A percentile compares a stretch with the other conserved stretches of the same genome.
Evolutionary conservation across 2,888 invertebrate genomes (phyloP).

Genomic region (Acanthosepion pharaonis): DNA sequence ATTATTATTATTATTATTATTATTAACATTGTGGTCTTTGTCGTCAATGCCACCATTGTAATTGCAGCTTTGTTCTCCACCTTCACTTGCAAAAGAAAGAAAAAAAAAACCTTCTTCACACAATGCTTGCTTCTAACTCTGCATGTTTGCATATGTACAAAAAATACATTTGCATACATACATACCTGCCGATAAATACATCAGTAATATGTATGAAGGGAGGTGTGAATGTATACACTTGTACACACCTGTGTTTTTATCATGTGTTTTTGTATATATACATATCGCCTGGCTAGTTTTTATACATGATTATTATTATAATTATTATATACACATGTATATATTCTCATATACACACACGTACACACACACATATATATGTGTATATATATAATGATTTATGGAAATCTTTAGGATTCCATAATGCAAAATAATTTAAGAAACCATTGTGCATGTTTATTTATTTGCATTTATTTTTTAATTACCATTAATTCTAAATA

Average conservation of each 20-base stretch:
- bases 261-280: constrained; percentile 6
- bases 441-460: neutral
- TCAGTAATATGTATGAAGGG: neutral
- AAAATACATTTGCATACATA: neutral
- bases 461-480: neutral
- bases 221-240: neutral
- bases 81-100: neutral
- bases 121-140: neutral
- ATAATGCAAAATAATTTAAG: constrained; percentile 40
- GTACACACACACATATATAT: neutral
- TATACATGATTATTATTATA: constrained; percentile 6
- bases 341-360: neutral
- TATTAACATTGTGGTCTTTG: constrained; percentile 1
- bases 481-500: constrained; percentile 2
- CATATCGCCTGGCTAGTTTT: constrained; percentile 23
- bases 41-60: neutral
- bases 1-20: constrained; percentile 33
- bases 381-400: neutral
- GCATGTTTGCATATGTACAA: neutral
- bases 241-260: neutral
- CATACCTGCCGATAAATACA: neutral
- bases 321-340: neutral
- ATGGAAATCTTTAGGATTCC: no score
- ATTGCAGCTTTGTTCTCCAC: neutral
- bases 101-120: neutral